Percentiles rank a stretch among this genome's conserved stretches.
These are phyloP conservation scores for Gadopsis bispinosus DNA, from an alignment of 2,797 vertebrate genomes.

Conservation along the genomic window DNA sequence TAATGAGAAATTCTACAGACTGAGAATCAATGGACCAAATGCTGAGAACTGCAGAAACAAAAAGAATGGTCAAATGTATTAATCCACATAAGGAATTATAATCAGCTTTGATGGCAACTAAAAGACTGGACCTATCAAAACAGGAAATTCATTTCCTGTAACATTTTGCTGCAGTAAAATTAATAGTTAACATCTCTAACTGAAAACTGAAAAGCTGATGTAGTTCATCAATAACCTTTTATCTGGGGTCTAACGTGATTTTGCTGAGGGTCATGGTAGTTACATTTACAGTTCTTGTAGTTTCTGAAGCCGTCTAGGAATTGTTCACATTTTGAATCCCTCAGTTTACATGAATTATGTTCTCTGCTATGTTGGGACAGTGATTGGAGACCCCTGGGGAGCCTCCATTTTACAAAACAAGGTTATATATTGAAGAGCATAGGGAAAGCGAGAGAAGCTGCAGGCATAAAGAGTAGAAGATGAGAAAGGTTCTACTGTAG, in stretches of 20 bases:
- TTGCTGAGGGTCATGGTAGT: neutral
- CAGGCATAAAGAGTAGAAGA: conserved; percentile 47
- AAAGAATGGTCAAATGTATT: too few species aligned
- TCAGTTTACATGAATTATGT: conserved; percentile 5
- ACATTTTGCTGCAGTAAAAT: neutral
- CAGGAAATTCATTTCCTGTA: neutral
- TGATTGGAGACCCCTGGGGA: conserved; percentile 5
- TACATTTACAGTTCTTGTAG: neutral
- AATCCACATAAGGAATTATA: neutral
- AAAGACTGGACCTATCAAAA: neutral
- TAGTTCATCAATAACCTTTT: neutral
- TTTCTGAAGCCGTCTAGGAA: neutral
- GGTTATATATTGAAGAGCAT: neutral
- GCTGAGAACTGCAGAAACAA: neutral
- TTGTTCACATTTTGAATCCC: conserved; percentile 4
- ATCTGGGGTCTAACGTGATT: neutral
- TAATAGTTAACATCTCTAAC: neutral
- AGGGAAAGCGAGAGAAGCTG: conserved; percentile 15
- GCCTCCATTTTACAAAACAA: conserved; percentile 3
- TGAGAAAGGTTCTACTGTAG: conserved; percentile 52
- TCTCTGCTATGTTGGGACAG: too few species aligned
- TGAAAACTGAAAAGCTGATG: neutral
- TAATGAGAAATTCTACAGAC: neutral
- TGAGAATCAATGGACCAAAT: neutral
- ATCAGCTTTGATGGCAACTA: neutral